phyloP scores from a whole-genome alignment of 2,797 vertebrate species.

The Channallabes apus region DNA sequence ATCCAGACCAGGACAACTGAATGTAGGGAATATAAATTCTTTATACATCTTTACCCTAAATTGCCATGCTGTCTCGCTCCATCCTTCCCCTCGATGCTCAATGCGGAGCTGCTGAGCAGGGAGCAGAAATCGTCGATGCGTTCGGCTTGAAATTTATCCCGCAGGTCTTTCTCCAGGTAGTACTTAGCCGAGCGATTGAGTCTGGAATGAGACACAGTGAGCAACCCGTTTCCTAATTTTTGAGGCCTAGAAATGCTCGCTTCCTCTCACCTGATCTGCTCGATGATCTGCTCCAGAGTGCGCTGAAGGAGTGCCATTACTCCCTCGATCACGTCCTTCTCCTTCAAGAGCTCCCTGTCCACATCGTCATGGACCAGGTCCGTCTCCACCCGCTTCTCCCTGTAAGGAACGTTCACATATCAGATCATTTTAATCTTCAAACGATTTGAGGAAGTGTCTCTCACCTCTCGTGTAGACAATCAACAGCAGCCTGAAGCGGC shows the following conservation, averaged over 20 bases:
- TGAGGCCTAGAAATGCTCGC: neutral
- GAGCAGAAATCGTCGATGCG: constrained; percentile 83
- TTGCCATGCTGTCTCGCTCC: neutral
- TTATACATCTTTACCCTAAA: constrained; percentile 29
- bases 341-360: constrained; percentile 82
- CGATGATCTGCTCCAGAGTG: constrained; percentile 79
- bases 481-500: constrained; percentile 73
- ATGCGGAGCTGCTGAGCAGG: constrained; percentile 75
- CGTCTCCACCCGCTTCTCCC: constrained; percentile 76
- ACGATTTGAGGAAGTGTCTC: neutral
- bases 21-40: neutral
- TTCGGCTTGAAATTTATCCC: constrained; percentile 83
- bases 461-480: constrained; percentile 85
- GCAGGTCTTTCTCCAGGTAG: constrained; percentile 83
- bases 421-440: neutral
- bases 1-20: neutral
- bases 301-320: constrained; percentile 75
- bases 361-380: constrained; percentile 82
- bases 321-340: constrained; percentile 76
- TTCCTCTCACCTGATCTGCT: constrained; percentile 62
- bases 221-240: neutral
- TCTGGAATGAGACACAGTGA: constrained; percentile 64
- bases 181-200: constrained; percentile 84
- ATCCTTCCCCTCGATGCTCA: constrained; percentile 47
- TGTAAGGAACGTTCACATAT: constrained; percentile 53